Percentiles rank a stretch among this genome's conserved stretches.
Conservation (phyloP, 2,888 invertebrate species). For the Idaea aversata region DNA sequence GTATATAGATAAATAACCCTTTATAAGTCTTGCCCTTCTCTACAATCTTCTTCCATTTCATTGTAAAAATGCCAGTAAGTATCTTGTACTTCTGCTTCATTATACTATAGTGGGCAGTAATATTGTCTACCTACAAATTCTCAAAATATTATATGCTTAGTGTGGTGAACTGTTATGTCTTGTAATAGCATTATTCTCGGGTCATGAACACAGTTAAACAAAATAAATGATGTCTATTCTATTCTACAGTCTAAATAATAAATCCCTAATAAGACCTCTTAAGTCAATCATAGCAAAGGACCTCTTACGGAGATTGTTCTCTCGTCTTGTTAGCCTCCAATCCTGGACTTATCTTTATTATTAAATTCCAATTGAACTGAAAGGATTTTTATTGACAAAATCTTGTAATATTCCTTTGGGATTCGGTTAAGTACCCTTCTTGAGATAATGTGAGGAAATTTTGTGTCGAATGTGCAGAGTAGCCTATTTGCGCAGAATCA, state of each 20-base stretch:
- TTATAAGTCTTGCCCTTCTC: too few species aligned
- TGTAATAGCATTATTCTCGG: too few species aligned
- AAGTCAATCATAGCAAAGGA: constrained; percentile 15
- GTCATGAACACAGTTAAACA: too few species aligned
- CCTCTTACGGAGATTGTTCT: constrained; percentile 27
- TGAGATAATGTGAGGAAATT: not conserved
- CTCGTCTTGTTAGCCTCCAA: constrained; percentile 26
- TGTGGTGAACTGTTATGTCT: too few species aligned
- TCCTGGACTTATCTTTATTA: constrained; percentile 26
- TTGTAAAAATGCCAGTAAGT: too few species aligned
- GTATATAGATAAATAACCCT: too few species aligned
- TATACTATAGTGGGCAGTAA: too few species aligned
- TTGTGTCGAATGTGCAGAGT: not conserved
- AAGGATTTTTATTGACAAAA: constrained; percentile 29
- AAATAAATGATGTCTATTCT: too few species aligned
- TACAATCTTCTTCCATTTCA: too few species aligned
- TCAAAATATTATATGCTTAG: too few species aligned
- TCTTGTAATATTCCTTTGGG: constrained; percentile 14
- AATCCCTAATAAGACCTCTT: constrained; percentile 5
- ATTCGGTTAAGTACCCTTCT: not conserved
- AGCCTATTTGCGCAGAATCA: not conserved
- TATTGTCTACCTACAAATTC: too few species aligned
- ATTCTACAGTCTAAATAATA: constrained; percentile 3
- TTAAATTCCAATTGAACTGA: constrained; percentile 31
- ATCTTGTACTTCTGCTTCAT: too few species aligned